Percentiles rank a stretch among this genome's conserved stretches.
Evolutionary conservation across 2,797 vertebrate species (phyloP).

Genomic region (Girardinus metallicus): DNA sequence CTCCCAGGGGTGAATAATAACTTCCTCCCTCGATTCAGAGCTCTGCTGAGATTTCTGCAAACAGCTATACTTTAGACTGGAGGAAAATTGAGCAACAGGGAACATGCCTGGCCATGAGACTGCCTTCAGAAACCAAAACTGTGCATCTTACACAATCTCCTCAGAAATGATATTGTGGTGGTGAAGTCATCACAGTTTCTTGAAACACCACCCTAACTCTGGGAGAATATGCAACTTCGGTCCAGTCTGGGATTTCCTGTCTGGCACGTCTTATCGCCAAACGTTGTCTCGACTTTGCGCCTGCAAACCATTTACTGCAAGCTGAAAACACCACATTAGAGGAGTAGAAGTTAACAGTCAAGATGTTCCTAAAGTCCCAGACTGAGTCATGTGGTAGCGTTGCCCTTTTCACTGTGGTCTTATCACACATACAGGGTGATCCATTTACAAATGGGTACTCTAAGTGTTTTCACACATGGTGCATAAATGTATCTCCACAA

Average conservation of each 20-base stretch:
- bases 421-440: not conserved
- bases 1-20: conserved; percentile 62
- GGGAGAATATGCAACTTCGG: conserved; percentile 29
- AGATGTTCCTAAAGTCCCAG: conserved; percentile 12
- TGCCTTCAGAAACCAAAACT: conserved; percentile 34
- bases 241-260: conserved; percentile 57
- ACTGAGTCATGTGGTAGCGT: not conserved
- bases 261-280: conserved; percentile 24
- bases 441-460: not conserved
- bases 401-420: not conserved
- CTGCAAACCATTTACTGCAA: conserved; percentile 36
- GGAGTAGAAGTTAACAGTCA: conserved; percentile 13
- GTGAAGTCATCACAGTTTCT: conserved; percentile 45
- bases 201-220: conserved; percentile 48
- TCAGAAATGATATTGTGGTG: conserved; percentile 21
- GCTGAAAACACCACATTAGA: not conserved
- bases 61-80: conserved; percentile 35
- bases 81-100: conserved; percentile 61
- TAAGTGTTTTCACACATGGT: not conserved
- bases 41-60: conserved; percentile 46
- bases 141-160: conserved; percentile 24
- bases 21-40: conserved; percentile 62
- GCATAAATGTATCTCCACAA: not conserved
- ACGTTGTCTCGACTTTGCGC: conserved; percentile 38
- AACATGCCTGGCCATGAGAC: conserved; percentile 38